Percentiles rank a stretch among this genome's conserved stretches.
phyloP scores from a whole-genome alignment of 92 coral and sea anemone genomes.

The Palythoa caribaeorum region DNA sequence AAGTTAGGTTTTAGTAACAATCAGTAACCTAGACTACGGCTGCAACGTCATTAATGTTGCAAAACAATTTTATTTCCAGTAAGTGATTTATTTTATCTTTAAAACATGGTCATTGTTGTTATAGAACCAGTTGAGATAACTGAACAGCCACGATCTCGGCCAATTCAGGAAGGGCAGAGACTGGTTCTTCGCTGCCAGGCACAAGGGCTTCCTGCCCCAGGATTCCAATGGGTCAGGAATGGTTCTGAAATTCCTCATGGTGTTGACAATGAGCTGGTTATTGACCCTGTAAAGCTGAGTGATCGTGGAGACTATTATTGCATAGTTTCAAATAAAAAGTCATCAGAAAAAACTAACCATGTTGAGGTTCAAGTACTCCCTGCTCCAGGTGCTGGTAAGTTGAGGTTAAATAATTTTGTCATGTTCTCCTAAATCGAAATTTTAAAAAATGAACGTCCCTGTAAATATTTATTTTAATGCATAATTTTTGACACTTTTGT shows the following conservation, averaged over 20 bases:
- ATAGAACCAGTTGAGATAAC: constrained; percentile 83
- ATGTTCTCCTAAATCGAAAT: background rate
- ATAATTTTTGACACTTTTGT: background rate
- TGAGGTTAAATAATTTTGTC: background rate
- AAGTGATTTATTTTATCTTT: too few species aligned
- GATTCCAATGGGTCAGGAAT: constrained; percentile 84
- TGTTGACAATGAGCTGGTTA: constrained; percentile 66
- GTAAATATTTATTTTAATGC: too few species aligned
- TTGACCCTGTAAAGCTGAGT: constrained; percentile 55
- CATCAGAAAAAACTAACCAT: constrained; percentile 68
- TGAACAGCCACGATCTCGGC: constrained; percentile 84
- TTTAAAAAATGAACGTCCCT: background rate
- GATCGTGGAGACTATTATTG: constrained; percentile 81
- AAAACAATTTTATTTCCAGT: too few species aligned
- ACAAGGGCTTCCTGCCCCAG: constrained; percentile 86
- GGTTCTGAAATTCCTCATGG: constrained; percentile 78
- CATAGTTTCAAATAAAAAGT: constrained; percentile 68
- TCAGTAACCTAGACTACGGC: too few species aligned
- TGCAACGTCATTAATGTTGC: too few species aligned
- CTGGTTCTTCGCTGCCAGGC: constrained; percentile 74
- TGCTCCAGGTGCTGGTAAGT: constrained; percentile 61
- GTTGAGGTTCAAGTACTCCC: constrained; percentile 83
- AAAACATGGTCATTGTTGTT: background rate
- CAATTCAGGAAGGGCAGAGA: constrained; percentile 72
- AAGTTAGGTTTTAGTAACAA: too few species aligned